Evolutionary conservation across 2,888 invertebrate species (phyloP), one percentile per base, ranked within the genome.

Genomic region (Acrobasis repandana): DNA sequence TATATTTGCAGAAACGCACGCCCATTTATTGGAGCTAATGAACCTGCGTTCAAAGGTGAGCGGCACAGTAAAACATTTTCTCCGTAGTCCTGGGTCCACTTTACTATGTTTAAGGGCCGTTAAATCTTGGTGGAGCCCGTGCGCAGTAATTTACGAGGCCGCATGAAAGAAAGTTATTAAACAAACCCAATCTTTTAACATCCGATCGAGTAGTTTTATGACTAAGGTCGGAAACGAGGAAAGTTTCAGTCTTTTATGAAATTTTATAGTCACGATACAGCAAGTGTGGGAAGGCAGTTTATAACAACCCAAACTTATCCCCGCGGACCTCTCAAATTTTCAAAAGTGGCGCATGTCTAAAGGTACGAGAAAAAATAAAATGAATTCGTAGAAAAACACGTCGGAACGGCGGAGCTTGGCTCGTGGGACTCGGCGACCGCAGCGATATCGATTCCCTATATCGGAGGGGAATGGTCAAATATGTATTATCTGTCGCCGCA

Each of bases 111-210:
- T 74, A 77, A 78, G 74, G 74, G 75, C 74, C 76, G 78, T 83
- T 79, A 82, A 83, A 83, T 79, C 76, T 78, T 75, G 78, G 20
- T 49, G 60, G 70, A 75, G 72, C 71, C 75, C 75, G 76, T 78
- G 79, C 79, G 80, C 82, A 79, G 75, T 77, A 77, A 81, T 84
- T 85, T 83, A 86, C 81, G 80, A 85, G 75, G 80, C 73, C 68
- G 69, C 75, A 75, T 80, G 79, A 82, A 76, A 79, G 74, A 76
- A 78, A 80, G 75, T 79, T 80, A 79, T 80, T 80, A 79, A 79
- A 80, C 80, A 79, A 75, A 74, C 70, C 68, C 67, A 70, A 73
- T 66, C 72, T 81, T 79, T 76, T 76, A 78, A 74, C 72, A 70
- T 66, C 67, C 71, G 66, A 74, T 74, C 73, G 69, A 65, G 69